Percentiles rank a stretch among this genome's conserved stretches.
Conservation (phyloP, 2,113 vertebrate genomes). For the Prionailurus viverrinus region DNA sequence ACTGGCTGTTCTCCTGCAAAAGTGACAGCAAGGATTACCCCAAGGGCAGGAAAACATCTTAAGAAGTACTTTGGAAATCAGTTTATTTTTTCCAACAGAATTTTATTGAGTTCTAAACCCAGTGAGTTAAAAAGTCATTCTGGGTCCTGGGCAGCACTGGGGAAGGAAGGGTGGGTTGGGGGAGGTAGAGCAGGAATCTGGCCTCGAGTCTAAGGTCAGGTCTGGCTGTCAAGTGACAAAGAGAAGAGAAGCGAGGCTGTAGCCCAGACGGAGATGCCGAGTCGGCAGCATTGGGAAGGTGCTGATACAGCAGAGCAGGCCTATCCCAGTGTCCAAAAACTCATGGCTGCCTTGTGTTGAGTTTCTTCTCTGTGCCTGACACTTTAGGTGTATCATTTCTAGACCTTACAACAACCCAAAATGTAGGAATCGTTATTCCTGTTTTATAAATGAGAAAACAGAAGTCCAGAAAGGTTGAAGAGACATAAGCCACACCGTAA, state of each 20-base stretch:
- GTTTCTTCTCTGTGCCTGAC: slow-evolving; percentile 55
- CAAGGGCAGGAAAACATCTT: background rate
- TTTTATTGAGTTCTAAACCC: slow-evolving; percentile 6
- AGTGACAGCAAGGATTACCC: background rate
- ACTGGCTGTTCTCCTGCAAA: background rate
- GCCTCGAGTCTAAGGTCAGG: background rate
- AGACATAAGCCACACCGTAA: background rate
- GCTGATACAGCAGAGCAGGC: background rate
- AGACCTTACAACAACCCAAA: background rate
- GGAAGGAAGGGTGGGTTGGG: background rate
- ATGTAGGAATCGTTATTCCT: background rate
- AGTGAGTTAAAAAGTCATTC: slow-evolving; percentile 32
- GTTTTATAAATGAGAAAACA: background rate
- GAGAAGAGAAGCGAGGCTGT: background rate
- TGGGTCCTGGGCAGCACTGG: background rate
- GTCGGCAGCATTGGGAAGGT: background rate
- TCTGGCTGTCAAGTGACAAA: background rate
- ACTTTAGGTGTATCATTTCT: background rate
- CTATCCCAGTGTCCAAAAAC: background rate
- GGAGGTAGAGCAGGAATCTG: background rate
- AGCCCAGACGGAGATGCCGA: background rate
- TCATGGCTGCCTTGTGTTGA: background rate
- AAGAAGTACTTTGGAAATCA: slow-evolving; percentile 8
- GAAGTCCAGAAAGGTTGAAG: background rate
- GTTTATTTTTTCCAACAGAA: slow-evolving; percentile 42